Conservation (phyloP, 2,113 vertebrate genomes). For the Heterotis niloticus region DNA sequence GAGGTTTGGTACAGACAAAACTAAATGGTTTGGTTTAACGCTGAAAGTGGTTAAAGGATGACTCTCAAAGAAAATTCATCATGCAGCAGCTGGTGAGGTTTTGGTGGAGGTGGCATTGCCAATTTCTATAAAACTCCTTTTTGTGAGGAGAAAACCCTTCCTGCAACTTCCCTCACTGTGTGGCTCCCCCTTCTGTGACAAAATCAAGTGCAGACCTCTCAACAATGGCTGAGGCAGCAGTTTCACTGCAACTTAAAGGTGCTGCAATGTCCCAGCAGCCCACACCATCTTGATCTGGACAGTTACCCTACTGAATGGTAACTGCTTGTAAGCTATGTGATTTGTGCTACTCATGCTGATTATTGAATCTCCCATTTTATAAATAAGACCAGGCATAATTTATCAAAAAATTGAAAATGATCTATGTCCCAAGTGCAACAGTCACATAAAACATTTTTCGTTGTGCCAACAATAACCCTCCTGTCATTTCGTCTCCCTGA, state of each 20-base stretch:
- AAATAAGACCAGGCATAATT: conserved; percentile 33
- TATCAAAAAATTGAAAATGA: conserved; percentile 32
- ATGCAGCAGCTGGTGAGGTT: conserved; percentile 57
- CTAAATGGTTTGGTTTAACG: conserved; percentile 42
- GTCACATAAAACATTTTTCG: conserved; percentile 41
- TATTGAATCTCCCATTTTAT: conserved; percentile 38
- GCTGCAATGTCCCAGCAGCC: conserved; percentile 43
- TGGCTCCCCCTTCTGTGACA: conserved; percentile 40
- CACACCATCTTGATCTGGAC: conserved; percentile 5
- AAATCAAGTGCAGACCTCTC: conserved; percentile 49
- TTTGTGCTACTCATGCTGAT: conserved; percentile 35
- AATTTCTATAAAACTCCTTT: conserved; percentile 57
- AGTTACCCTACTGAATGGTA: not conserved
- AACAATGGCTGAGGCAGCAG: conserved; percentile 42
- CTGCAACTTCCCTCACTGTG: conserved; percentile 54
- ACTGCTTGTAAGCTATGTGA: conserved; percentile 39
- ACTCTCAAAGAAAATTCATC: conserved; percentile 44
- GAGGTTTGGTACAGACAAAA: conserved; percentile 36
- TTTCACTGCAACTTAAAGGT: conserved; percentile 50
- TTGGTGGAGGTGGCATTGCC: conserved; percentile 53
- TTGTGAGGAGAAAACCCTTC: conserved; percentile 48
- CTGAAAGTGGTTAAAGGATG: conserved; percentile 38
- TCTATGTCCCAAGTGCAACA: conserved; percentile 41
- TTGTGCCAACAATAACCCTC: conserved; percentile 56
- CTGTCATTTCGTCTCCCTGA: conserved; percentile 30